Conservation (phyloP, 1,140 invertebrate species). For the Carcinoscorpius rotundicauda region DNA sequence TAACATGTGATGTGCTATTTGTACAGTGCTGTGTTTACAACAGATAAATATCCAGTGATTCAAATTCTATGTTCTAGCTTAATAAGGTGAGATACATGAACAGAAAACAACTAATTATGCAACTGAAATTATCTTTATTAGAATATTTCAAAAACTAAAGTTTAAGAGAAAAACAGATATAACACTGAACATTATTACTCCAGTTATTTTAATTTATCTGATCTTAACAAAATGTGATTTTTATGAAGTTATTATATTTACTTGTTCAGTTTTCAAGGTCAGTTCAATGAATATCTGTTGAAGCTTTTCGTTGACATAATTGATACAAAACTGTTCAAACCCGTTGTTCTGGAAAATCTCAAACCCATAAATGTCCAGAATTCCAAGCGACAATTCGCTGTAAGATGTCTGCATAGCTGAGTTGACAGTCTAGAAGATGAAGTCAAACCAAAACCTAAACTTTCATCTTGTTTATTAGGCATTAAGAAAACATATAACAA, state of each 20-base stretch:
- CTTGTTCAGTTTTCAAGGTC: conserved; percentile 87
- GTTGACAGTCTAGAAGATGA: conserved; percentile 14
- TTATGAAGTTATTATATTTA: conserved; percentile 26
- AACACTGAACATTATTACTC: no score
- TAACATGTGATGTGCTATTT: no score
- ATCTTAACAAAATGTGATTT: no score
- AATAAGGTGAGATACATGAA: no score
- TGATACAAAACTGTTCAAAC: conserved; percentile 69
- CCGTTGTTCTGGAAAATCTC: conserved; percentile 93
- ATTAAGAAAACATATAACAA: conserved; percentile 37
- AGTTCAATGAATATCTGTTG: conserved; percentile 96
- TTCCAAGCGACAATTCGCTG: conserved; percentile 53
- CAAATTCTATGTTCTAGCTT: no score
- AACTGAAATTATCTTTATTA: no score
- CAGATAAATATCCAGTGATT: no score
- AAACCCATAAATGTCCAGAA: conserved; percentile 98
- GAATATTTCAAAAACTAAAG: no score
- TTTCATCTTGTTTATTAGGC: conserved; percentile 35
- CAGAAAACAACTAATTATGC: no score
- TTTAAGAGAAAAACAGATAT: no score
- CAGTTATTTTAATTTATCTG: no score
- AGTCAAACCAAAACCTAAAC: conserved; percentile 19
- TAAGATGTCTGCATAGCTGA: conserved; percentile 17
- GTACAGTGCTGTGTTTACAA: no score
- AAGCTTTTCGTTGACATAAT: conserved; percentile 55